A percentile compares a stretch with the other conserved stretches of the same genome.
Evolutionary conservation across 2,113 vertebrate species (phyloP).

Genomic region (Oxyura jamaicensis): DNA sequence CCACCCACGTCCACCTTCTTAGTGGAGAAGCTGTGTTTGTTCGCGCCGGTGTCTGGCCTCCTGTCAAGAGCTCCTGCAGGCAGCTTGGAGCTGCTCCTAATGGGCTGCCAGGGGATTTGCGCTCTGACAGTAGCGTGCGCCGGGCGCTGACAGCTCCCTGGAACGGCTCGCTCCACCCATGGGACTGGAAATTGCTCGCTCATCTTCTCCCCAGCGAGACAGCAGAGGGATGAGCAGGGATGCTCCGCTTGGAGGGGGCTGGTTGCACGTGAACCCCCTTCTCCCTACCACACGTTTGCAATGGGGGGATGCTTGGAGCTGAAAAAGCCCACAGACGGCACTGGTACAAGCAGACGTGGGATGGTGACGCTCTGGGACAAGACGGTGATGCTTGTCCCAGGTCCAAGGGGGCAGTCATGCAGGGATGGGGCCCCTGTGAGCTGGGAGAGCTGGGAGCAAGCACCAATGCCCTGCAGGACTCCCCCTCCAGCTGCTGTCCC

Average conservation of each 20-base stretch:
- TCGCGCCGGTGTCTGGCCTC: neutral
- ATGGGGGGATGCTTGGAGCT: neutral
- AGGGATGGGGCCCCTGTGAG: neutral
- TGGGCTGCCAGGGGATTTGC: slow-evolving; percentile 45
- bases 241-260: neutral
- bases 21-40: neutral
- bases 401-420: neutral
- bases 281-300: neutral
- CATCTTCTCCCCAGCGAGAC: neutral
- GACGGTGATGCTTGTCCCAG: neutral
- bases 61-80: slow-evolving; percentile 46
- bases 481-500: neutral
- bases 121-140: neutral
- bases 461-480: neutral
- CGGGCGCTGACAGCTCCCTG: slow-evolving; percentile 32
- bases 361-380: neutral
- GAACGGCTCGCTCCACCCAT: fast-evolving
- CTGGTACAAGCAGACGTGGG: neutral
- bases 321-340: neutral
- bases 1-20: neutral
- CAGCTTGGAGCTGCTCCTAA: slow-evolving; percentile 44
- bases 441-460: neutral
- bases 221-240: neutral
- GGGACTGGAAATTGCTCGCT: neutral
- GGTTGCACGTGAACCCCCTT: neutral